These are phyloP conservation scores for Trachurus trachurus DNA, from an alignment of 2,797 vertebrate genomes.

Conservation along the genomic window DNA sequence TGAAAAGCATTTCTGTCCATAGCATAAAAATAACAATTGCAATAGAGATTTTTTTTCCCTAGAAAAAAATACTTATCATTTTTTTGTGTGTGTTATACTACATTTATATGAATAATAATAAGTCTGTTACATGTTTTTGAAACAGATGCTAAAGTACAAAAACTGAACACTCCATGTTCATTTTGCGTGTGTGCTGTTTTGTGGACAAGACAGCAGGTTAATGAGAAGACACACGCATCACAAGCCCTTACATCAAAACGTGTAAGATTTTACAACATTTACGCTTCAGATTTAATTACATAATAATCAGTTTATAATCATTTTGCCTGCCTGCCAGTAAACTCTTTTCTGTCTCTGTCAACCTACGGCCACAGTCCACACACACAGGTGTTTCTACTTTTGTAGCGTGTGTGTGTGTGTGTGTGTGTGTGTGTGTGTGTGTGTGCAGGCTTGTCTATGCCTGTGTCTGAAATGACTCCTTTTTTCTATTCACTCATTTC, in stretches of 20 bases:
- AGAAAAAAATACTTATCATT: no score
- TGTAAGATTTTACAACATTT: not conserved
- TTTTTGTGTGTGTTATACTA: no score
- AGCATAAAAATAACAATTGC: no score
- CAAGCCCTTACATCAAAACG: not conserved
- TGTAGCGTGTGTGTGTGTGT: no score
- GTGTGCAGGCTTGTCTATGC: not conserved
- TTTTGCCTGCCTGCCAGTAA: not conserved
- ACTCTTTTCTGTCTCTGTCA: slow-evolving; percentile 3
- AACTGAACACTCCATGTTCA: no score
- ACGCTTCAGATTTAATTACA: not conserved
- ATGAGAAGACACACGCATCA: not conserved
- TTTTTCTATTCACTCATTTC: not conserved
- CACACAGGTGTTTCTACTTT: slow-evolving; percentile 28
- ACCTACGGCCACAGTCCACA: not conserved
- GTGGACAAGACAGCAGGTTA: not conserved
- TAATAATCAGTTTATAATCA: not conserved
- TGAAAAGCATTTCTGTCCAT: not conserved
- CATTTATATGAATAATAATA: no score
- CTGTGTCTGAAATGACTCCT: not conserved
- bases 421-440: no score
- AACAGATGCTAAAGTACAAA: not conserved
- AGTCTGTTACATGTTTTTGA: not conserved
- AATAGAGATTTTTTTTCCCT: no score
- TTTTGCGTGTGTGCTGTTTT: not conserved